Conservation (phyloP, 2,113 vertebrate species). For the Pseudorhombus dupliciocellatus region DNA sequence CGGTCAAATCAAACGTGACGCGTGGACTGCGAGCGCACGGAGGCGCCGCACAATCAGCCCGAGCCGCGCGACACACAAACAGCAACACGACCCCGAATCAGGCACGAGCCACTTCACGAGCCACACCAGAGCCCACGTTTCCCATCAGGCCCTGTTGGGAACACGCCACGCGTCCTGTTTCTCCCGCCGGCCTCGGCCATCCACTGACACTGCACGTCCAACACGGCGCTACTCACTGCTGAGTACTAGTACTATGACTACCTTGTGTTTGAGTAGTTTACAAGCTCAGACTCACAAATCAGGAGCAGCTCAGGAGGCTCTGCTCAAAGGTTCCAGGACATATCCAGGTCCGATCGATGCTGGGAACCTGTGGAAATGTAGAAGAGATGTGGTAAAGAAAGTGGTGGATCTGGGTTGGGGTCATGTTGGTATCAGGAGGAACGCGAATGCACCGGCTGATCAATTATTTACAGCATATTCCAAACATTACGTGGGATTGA, state of each 20-base stretch:
- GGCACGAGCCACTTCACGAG: not conserved
- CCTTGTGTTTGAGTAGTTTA: too few relatives aligned
- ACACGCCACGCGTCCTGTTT: not conserved
- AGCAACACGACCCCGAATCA: not conserved
- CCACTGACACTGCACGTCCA: not conserved
- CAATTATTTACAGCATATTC: conserved; percentile 8
- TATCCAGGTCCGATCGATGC: conserved; percentile 11
- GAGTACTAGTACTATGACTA: not conserved
- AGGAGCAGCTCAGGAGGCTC: not conserved
- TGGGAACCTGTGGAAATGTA: not conserved
- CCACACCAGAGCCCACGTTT: conserved; percentile 3
- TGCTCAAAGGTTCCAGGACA: not conserved
- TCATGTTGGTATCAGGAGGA: not conserved
- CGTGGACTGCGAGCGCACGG: conserved; percentile 37
- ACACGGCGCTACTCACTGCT: not conserved
- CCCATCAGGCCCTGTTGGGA: conserved; percentile 10
- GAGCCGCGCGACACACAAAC: conserved; percentile 3
- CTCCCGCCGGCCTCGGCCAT: not conserved
- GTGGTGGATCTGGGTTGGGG: not conserved
- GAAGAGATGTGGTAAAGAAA: not conserved
- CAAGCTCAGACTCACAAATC: too few relatives aligned
- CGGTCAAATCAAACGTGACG: conserved; percentile 75
- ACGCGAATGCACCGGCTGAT: not conserved
- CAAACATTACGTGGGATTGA: not conserved
- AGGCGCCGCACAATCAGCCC: conserved; percentile 3